Base-by-base conservation (phyloP, 2,888 invertebrate genomes). In the Tenthredo livida region DNA sequence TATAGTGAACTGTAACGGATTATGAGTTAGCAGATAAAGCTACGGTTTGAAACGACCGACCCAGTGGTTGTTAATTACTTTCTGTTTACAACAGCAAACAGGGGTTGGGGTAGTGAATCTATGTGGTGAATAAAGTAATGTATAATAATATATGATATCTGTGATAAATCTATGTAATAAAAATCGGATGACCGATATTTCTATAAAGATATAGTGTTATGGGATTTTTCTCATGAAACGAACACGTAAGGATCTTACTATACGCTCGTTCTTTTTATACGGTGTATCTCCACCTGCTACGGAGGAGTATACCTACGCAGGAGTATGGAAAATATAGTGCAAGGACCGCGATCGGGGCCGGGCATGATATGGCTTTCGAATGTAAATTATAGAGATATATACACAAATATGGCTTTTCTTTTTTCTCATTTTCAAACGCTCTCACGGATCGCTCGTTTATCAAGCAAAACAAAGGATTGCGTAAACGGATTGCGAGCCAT, bases 401-500 rank as follows among this genome's bases (percentile, higher is more conserved):
- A 29, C 2, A 29, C 77, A 54, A 77, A 77, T 77, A 54, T 29
- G 40, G 73, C 15, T 29, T 50, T 50, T 77, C 5, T 17, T 80
- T 80, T 80, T 25, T 58, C 9, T 43, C 43, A 21, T 43, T 43
- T 73, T 25, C 29, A 25, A 72, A 21, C n/a, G 17, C n/a, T 10
- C 65, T 33, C 80, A 80, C 80, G 80, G 9, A 12, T 43, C 40
- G 25, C 80, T 80, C 65, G 65, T 80, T 80, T 80, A 40, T 80
- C 80, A 80, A 61, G 21, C 61, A 58, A 61, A 65, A 65, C 61
- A 54, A 40, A 61, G 61, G 65, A 80, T 80, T 37, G n/a, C 80
- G 17, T 61, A 61, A 80, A 80, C 37, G 80, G 65, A 80, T 80
- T 37, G 40, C 65, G 61, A 80, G 65, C 61, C 21, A 58, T 80